These are phyloP conservation scores for Drosophila histrio DNA, from an alignment of 2,888 invertebrate genomes.

Conservation along the genomic window DNA sequence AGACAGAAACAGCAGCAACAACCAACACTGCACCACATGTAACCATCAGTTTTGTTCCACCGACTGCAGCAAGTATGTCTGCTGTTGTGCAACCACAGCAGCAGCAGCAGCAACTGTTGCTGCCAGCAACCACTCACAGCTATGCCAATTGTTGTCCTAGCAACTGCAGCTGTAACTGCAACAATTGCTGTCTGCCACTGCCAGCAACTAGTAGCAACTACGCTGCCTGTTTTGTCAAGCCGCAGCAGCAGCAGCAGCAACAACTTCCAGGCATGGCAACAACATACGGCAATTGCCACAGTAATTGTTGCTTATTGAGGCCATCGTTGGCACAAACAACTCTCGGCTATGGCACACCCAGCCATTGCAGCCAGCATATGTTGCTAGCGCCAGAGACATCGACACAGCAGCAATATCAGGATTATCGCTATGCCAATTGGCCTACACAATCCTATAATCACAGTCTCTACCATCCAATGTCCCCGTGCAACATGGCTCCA, in stretches of 20 bases:
- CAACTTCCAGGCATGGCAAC: conserved; percentile 8
- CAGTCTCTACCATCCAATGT: background rate
- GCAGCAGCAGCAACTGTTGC: conserved; percentile 23
- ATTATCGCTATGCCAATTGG: conserved; percentile 6
- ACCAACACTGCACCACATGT: conserved; percentile 30
- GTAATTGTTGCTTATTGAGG: conserved; percentile 34
- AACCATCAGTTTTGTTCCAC: conserved; percentile 47
- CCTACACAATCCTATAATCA: background rate
- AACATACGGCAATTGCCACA: conserved; percentile 14
- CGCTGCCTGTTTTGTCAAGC: background rate
- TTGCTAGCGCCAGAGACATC: conserved; percentile 1
- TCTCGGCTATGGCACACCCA: conserved; percentile 3
- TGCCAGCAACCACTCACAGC: conserved; percentile 10
- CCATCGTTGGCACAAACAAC: conserved; percentile 21
- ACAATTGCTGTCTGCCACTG: conserved; percentile 27
- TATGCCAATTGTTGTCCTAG: conserved; percentile 11
- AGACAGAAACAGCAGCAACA: background rate
- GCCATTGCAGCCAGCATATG: conserved; percentile 14
- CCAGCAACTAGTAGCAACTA: background rate
- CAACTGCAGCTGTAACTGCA: conserved; percentile 3
- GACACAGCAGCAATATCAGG: conserved; percentile 7
- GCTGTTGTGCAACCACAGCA: background rate
- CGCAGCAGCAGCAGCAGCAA: conserved; percentile 1
- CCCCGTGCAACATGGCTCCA: background rate
- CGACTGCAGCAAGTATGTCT: background rate